Conservation (phyloP, 1,140 invertebrate species). For the Probaryconus sp. region DNA sequence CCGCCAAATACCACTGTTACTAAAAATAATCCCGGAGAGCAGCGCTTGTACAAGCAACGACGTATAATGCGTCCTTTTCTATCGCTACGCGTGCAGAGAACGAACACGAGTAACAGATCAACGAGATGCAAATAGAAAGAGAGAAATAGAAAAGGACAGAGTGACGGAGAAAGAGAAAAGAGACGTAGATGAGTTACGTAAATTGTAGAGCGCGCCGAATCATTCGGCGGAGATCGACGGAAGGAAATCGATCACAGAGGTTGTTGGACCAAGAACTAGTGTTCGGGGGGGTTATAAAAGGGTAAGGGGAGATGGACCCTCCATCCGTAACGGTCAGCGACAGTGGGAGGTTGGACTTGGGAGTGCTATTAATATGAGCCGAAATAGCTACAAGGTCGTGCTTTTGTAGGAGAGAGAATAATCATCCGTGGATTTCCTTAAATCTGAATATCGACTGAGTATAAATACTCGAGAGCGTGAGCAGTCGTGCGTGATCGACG, state of each 20-base stretch:
- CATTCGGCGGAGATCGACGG: background rate
- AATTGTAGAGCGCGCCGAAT: slow-evolving; percentile 31
- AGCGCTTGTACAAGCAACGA: slow-evolving; percentile 51
- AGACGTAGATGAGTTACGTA: slow-evolving; percentile 62
- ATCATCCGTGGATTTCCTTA: slow-evolving; percentile 35
- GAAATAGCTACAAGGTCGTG: slow-evolving; percentile 64
- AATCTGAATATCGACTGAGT: slow-evolving; percentile 42
- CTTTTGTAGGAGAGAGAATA: slow-evolving; percentile 31
- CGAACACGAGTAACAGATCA: too few relatives aligned
- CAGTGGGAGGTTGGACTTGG: slow-evolving; percentile 45
- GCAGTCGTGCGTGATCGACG: slow-evolving; percentile 33
- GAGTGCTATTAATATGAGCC: slow-evolving; percentile 67
- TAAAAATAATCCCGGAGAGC: slow-evolving; percentile 74
- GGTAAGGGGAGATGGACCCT: too few relatives aligned
- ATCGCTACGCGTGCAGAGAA: slow-evolving; percentile 28
- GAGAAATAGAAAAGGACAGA: too few relatives aligned
- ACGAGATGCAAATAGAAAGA: slow-evolving; percentile 23
- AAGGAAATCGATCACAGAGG: too few relatives aligned
- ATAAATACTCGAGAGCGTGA: slow-evolving; percentile 59
- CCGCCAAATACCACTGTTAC: slow-evolving; percentile 73
- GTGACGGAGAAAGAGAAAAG: slow-evolving; percentile 20
- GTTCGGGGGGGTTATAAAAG: too few relatives aligned
- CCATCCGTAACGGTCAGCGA: slow-evolving; percentile 2
- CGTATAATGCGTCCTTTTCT: slow-evolving; percentile 58
- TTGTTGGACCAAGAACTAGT: too few relatives aligned